phyloP scores from a whole-genome alignment of 2,888 invertebrate genomes.

The Bellardia pandia region DNA sequence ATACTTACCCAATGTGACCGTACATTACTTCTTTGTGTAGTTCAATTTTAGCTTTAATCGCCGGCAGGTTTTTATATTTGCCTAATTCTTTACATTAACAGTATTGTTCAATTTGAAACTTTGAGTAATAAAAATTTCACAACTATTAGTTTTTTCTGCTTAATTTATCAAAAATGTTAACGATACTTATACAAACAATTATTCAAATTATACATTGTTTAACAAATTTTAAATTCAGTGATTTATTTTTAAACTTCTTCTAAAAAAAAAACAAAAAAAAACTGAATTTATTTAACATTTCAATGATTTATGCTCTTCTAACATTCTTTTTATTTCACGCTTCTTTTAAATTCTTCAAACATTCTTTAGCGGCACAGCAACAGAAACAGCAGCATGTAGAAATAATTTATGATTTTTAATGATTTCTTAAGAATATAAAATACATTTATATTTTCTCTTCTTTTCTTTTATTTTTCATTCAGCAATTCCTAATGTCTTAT shows the following conservation, averaged over 20 bases:
- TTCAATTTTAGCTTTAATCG: too few species aligned
- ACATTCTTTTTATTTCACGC: background rate
- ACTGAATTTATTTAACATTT: slow-evolving; percentile 36
- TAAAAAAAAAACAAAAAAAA: background rate
- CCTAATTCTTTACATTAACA: too few species aligned
- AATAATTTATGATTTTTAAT: slow-evolving; percentile 69
- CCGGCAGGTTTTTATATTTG: too few species aligned
- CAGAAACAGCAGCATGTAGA: slow-evolving; percentile 46
- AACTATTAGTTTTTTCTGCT: background rate
- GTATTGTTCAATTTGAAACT: too few species aligned
- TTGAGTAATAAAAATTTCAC: too few species aligned
- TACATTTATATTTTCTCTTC: slow-evolving; percentile 28
- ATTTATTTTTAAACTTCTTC: background rate
- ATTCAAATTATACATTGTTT: background rate
- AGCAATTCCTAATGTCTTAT: slow-evolving; percentile 59
- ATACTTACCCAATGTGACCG: too few species aligned
- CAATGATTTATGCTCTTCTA: slow-evolving; percentile 29
- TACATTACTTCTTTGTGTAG: too few species aligned
- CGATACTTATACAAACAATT: background rate
- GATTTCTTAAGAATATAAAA: slow-evolving; percentile 63
- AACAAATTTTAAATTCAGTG: background rate
- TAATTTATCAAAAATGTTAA: slow-evolving; percentile 3
- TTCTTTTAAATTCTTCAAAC: slow-evolving; percentile 14
- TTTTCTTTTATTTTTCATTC: background rate
- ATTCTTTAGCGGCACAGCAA: background rate